These are phyloP conservation scores for Drosophila ustulata DNA, from an alignment of 2,888 invertebrate genomes.

Conservation along the genomic window DNA sequence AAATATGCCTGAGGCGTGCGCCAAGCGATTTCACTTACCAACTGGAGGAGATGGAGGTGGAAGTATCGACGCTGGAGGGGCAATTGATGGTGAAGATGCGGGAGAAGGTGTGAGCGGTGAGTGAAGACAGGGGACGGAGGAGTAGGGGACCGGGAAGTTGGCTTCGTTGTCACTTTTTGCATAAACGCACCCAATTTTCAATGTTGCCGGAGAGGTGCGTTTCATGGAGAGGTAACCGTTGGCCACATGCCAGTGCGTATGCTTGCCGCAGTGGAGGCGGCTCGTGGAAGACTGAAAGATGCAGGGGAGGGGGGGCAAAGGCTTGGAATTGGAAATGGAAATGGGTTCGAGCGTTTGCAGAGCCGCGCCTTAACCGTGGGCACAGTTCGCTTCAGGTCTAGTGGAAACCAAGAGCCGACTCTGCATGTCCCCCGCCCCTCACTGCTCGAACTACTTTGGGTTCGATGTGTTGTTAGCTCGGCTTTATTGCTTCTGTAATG, in stretches of 20 bases:
- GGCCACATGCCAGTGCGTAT: conserved; percentile 76
- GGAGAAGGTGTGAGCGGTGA: background rate
- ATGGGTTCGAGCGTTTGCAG: conserved; percentile 55
- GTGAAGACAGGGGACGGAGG: background rate
- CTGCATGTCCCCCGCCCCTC: background rate
- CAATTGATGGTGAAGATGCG: background rate
- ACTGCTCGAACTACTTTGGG: conserved; percentile 21
- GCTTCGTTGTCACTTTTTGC: conserved; percentile 73
- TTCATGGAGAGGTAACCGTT: conserved; percentile 17
- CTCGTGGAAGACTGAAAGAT: background rate
- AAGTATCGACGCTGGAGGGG: conserved; percentile 1
- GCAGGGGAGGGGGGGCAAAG: background rate
- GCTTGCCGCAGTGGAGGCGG: conserved; percentile 12
- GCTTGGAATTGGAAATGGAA: conserved; percentile 51
- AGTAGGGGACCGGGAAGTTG: background rate
- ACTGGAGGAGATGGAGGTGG: conserved; percentile 8
- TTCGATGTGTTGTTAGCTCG: conserved; percentile 57
- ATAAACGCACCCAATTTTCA: conserved; percentile 78
- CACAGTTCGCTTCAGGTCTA: conserved; percentile 54
- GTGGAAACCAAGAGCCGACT: conserved; percentile 22
- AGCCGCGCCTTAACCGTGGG: conserved; percentile 68
- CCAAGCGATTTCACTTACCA: conserved; percentile 77
- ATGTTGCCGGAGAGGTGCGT: conserved; percentile 61
- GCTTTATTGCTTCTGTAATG: conserved; percentile 74
- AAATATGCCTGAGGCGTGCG: conserved; percentile 79